phyloP scores from a whole-genome alignment of 2,888 invertebrate genomes.

The Pomacea canaliculata region DNA sequence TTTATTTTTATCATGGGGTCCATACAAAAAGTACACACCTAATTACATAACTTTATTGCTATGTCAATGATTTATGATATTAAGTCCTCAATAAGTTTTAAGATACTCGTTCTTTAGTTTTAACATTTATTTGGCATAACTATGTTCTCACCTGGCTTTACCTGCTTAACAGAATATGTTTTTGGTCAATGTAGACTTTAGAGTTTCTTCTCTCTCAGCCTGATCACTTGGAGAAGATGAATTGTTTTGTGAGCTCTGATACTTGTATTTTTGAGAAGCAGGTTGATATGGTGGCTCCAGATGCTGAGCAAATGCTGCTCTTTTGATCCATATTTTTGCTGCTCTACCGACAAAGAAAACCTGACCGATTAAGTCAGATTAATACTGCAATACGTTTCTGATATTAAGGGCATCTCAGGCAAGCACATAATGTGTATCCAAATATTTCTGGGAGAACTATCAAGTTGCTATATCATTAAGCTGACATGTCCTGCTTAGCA shows the following conservation, averaged over 20 bases:
- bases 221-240: slow-evolving; percentile 35
- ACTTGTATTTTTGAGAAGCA: slow-evolving; percentile 31
- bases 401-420: too few species aligned
- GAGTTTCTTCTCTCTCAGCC: slow-evolving; percentile 41
- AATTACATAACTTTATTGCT: too few species aligned
- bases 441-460: too few species aligned
- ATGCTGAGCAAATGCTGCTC: slow-evolving; percentile 52
- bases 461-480: too few species aligned
- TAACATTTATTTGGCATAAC: neutral
- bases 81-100: too few species aligned
- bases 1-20: too few species aligned
- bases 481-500: too few species aligned
- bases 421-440: neutral
- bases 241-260: slow-evolving; percentile 27
- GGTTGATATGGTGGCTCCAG: slow-evolving; percentile 51
- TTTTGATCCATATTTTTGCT: slow-evolving; percentile 48
- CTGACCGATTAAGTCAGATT: too few species aligned
- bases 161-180: slow-evolving; percentile 42
- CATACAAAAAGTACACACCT: too few species aligned
- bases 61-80: neutral
- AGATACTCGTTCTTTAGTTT: neutral
- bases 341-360: neutral
- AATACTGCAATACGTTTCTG: too few species aligned
- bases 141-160: slow-evolving; percentile 37
- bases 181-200: slow-evolving; percentile 21